Conservation (phyloP, 2,113 vertebrate genomes). For the Taxidea taxus region DNA sequence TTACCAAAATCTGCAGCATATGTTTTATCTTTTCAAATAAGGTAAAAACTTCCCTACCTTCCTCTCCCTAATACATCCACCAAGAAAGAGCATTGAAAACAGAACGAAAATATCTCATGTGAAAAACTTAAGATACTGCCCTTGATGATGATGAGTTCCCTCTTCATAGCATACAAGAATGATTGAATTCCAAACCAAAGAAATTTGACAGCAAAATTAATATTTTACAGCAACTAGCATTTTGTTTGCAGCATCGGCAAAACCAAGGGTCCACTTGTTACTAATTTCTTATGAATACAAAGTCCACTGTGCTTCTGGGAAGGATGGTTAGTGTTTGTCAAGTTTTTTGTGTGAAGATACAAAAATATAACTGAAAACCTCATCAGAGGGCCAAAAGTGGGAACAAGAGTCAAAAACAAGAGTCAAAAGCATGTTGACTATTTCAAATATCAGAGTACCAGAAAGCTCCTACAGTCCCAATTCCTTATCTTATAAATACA, state of each 20-base stretch:
- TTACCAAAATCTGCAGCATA: not conserved
- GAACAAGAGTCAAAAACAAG: not conserved
- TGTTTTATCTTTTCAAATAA: not conserved
- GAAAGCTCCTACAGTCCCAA: not conserved
- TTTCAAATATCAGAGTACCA: not conserved
- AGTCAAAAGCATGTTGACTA: not conserved
- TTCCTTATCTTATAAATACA: not conserved
- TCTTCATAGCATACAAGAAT: not conserved
- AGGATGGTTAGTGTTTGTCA: slow-evolving; percentile 35
- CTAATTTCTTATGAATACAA: slow-evolving; percentile 53
- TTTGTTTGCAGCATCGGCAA: slow-evolving; percentile 58
- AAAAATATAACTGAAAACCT: slow-evolving; percentile 29
- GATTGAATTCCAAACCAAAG: not conserved
- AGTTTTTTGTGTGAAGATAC: not conserved
- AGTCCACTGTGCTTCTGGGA: slow-evolving; percentile 47
- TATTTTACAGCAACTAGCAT: slow-evolving; percentile 60
- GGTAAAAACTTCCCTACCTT: not conserved
- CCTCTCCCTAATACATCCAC: not conserved
- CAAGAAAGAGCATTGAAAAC: not conserved
- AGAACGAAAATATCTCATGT: not conserved
- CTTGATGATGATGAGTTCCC: not conserved
- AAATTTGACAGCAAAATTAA: slow-evolving; percentile 54
- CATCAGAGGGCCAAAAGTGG: not conserved
- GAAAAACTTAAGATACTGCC: not conserved
- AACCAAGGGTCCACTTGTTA: slow-evolving; percentile 37